These are phyloP conservation scores for Pteropus alecto DNA, from an alignment of 2,113 vertebrate genomes.

Conservation along the genomic window DNA sequence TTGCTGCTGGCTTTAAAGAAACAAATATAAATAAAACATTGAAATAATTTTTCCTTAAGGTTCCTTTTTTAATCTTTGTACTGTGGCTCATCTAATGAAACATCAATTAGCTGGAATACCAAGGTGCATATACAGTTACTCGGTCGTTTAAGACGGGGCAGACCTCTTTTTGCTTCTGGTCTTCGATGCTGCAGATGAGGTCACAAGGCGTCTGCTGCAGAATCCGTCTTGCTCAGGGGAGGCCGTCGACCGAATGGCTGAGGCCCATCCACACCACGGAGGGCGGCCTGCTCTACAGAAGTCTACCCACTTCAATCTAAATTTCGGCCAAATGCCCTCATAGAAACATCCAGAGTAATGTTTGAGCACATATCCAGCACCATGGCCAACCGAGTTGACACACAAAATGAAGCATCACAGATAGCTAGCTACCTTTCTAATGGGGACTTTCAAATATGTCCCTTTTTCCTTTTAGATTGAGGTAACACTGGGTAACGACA, in stretches of 20 bases:
- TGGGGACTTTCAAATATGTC: background rate
- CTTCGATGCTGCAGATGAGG: background rate
- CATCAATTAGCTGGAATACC: background rate
- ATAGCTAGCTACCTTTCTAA: background rate
- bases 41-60: background rate
- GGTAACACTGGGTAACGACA: background rate
- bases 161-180: background rate
- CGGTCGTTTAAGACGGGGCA: background rate
- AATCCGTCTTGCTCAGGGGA: background rate
- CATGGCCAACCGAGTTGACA: background rate
- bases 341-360: background rate
- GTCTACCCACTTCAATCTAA: background rate
- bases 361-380: background rate
- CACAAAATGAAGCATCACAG: background rate
- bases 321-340: background rate
- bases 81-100: background rate
- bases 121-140: background rate
- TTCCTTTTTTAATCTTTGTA: background rate
- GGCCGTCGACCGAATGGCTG: background rate
- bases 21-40: background rate
- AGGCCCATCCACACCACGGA: background rate
- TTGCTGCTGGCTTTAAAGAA: slow-evolving; percentile 86
- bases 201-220: background rate
- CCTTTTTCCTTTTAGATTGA: background rate
- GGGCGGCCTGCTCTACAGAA: background rate